Evolutionary conservation across 2,113 vertebrate genomes (phyloP), one percentile per base, ranked within the genome.

Genomic region (Tinamus guttatus): DNA sequence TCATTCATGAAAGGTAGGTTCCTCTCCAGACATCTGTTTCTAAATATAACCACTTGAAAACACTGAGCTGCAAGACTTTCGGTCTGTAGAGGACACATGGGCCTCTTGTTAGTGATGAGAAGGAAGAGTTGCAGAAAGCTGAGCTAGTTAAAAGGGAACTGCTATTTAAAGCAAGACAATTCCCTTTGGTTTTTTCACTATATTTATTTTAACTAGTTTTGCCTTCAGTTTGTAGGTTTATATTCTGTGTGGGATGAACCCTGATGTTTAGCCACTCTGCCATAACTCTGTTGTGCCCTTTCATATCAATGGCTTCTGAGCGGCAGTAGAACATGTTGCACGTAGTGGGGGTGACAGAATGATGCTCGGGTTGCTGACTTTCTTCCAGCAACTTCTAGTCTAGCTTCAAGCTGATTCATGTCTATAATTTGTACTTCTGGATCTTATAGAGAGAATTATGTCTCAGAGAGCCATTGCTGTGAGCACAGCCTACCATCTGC

Each of bases 391-490:
- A 41, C 5, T 78, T 90, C 22, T 38, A 91, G 82, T 28, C 65
- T 78, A 11, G 41, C 56, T 95, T 83, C 64, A 60, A 51, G 62
- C 71, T 92, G 84, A 74, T 80, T 85, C 65, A 56, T 58, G 58
- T 62, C 90, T 90, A 1, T 81, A 86, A 58, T 52, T 90, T 81
- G 49, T 84, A 64, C 92, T 92, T 90, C 36, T 62, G 43, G 19
- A 47, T 73, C 27, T 52, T 70, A 28, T 0, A 65, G 28, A 81
- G 80, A 90, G 68, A 81, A 76, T 69, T 36, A 67, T 80, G 76
- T 88, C 76, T 93, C 73, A n/a, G 43, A 85, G 84, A 88, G 76
- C 43, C 68, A 38, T 41, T 90, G 76, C 90, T 86, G 56, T 63
- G 69, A 83, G 73, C 65, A 40, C 68, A 68, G 76, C 17, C 34